Conservation (phyloP, 2,888 invertebrate species). For the Tillus elongatus region DNA sequence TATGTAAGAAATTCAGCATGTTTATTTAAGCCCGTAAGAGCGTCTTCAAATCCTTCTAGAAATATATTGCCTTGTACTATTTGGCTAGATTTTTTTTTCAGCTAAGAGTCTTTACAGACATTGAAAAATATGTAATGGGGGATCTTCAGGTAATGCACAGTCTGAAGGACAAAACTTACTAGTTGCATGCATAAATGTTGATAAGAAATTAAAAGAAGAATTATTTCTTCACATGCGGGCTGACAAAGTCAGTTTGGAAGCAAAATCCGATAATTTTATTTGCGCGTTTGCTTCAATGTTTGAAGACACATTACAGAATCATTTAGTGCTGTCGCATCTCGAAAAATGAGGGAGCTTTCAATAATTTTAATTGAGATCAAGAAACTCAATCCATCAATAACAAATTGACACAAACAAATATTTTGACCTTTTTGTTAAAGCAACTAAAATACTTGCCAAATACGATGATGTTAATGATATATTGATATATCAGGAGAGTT, state of each 20-base stretch:
- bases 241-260: slow-evolving; percentile 9
- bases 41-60: background rate
- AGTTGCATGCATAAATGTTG: too few species aligned
- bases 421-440: slow-evolving; percentile 7
- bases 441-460: slow-evolving; percentile 11
- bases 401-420: slow-evolving; percentile 5
- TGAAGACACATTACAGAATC: slow-evolving; percentile 11
- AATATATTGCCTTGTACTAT: slow-evolving; percentile 8
- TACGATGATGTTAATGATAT: too few species aligned
- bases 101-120: too few species aligned
- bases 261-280: slow-evolving; percentile 10
- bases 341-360: slow-evolving; percentile 12
- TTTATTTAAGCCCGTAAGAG: slow-evolving; percentile 2
- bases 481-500: too few species aligned
- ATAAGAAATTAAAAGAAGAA: slow-evolving; percentile 6
- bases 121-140: too few species aligned
- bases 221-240: slow-evolving; percentile 12
- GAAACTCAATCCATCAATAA: slow-evolving; percentile 3
- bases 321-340: slow-evolving; percentile 8
- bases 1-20: slow-evolving; percentile 6
- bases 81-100: slow-evolving; percentile 11
- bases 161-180: too few species aligned
- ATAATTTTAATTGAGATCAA: slow-evolving; percentile 5
- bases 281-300: slow-evolving; percentile 10
- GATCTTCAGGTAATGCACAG: too few species aligned